Percentiles rank a stretch among this genome's conserved stretches.
phyloP scores from a whole-genome alignment of 2,888 invertebrate genomes.

The Calliphora vomitoria region DNA sequence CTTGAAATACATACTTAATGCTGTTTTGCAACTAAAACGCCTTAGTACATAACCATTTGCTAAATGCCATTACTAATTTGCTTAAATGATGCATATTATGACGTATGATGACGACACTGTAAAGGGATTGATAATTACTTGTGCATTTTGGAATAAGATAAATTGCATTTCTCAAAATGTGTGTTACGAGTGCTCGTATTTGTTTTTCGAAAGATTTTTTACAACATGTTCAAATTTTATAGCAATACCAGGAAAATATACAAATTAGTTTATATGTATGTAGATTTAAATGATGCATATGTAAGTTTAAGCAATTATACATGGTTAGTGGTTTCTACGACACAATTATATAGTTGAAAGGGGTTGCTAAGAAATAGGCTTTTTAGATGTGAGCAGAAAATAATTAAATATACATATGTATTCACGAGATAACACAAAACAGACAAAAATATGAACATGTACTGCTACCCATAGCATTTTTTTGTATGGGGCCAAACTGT shows the following conservation, averaged over 20 bases:
- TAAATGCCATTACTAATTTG: constrained; percentile 16
- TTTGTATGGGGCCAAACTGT: too few relatives aligned
- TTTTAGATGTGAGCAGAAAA: background rate
- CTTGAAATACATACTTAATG: background rate
- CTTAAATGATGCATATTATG: constrained; percentile 45
- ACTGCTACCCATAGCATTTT: too few relatives aligned
- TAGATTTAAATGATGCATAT: background rate
- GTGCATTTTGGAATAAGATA: constrained; percentile 24
- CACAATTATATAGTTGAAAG: background rate
- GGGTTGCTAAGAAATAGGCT: background rate
- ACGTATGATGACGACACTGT: background rate
- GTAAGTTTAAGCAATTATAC: background rate
- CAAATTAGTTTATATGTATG: background rate
- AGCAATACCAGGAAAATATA: background rate
- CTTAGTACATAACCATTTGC: background rate
- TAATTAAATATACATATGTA: too few relatives aligned
- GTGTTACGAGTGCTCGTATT: background rate
- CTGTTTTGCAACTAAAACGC: background rate
- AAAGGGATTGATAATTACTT: constrained; percentile 13
- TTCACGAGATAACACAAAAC: too few relatives aligned
- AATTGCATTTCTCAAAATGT: constrained; percentile 25
- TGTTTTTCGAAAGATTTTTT: background rate
- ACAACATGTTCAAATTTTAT: background rate
- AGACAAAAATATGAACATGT: too few relatives aligned
- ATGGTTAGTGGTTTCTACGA: background rate